phyloP scores from a whole-genome alignment of 23 tunicate genomes.

The Trididemnum clinides region DNA sequence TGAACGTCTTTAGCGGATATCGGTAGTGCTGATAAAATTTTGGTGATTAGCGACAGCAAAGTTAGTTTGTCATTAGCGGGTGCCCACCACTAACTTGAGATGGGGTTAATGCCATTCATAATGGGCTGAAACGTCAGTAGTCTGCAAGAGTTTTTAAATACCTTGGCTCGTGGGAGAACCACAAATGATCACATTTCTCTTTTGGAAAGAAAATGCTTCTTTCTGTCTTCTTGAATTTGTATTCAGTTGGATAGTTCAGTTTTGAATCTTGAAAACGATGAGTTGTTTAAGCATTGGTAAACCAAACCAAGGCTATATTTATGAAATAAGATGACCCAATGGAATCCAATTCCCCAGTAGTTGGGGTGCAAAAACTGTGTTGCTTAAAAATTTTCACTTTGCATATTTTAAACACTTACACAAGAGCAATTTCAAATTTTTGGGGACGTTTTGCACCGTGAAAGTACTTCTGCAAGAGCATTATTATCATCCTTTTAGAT shows the following conservation, averaged over 20 bases:
- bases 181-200: constrained; percentile 17
- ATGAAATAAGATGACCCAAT: neutral
- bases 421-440: neutral
- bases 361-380: neutral
- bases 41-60: no score
- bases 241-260: neutral
- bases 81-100: no score
- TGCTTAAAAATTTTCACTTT: neutral
- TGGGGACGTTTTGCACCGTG: no score
- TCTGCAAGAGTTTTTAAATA: no score
- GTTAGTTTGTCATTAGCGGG: no score
- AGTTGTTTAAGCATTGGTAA: neutral
- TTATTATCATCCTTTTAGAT: no score
- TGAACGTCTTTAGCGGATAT: no score
- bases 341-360: neutral
- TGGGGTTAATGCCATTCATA: no score
- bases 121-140: no score
- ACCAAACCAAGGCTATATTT: no score
- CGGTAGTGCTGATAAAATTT: no score
- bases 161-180: constrained; percentile 43
- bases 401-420: neutral
- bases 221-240: constrained; percentile 1
- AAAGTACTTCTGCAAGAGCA: no score
- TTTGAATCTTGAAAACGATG: neutral
- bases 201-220: constrained; percentile 12